Base-by-base conservation (phyloP, 2,797 vertebrate genomes). In the Pantherophis vulpinus region DNA sequence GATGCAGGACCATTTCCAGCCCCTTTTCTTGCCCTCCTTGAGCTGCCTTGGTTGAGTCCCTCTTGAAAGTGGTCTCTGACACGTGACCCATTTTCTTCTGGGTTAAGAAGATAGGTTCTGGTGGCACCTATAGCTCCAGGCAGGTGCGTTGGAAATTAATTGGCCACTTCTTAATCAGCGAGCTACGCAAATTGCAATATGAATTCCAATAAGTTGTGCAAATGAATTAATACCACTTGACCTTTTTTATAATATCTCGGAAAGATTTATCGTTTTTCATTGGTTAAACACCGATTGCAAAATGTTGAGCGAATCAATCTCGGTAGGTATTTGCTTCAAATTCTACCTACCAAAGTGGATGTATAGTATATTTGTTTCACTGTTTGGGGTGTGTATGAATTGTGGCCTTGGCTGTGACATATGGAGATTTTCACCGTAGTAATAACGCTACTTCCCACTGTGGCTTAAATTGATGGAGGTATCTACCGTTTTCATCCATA, bases 181-280 rank as follows among this genome's bases (percentile, higher is more conserved):
- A 94, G 14, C 60, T 58, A 88, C 91, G 94, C 5, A 91, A 91
- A 95, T 93, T 92, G 56, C 42, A 29, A 83, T 90, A 93, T 87
- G 89, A 87, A 88, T 95, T 94, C 88, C 89, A 93, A 79, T 93
- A 94, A 95, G 9, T 87, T 94, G 91, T 60, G 92, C 13, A 93
- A 90, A 88, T 91, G 29, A 91, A 79, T 91, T 94, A 88, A 59
- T 95, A 93, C 10, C 37, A 89, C 83, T 91, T 95, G 74, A 91
- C 55, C 59, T 94, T 94, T 94, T 93, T 79, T 89, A 2, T 70
- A 58, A 90, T 74, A 87, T 93, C 90, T 87, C 92, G 47, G 37
- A 90, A 93, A 93, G 86, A 95, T 87, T 88, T 20, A 91, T 94
- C 37, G 12, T 5, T 91, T 94, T 91, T 92, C 86, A 55, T 83